Percentiles rank a stretch among this genome's conserved stretches.
Conservation (phyloP, 2,797 vertebrate species). For the Bryconaethiops microstoma region DNA sequence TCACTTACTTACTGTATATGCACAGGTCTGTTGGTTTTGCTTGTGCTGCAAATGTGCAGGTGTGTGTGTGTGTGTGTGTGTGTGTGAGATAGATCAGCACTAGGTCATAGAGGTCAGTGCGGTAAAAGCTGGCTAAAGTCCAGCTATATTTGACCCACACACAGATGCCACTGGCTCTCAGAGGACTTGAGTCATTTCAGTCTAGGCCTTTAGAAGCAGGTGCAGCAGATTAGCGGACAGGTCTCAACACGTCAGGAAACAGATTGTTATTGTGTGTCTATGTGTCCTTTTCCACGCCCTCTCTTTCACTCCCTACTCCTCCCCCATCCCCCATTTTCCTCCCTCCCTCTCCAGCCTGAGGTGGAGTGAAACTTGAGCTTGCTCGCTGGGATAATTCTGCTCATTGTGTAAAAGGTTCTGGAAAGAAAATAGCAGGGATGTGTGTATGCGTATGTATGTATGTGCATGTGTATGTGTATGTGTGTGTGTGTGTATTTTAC, state of each 20-base stretch:
- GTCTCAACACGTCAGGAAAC: conserved; percentile 73
- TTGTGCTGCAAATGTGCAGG: conserved; percentile 22
- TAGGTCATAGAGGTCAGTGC: conserved; percentile 23
- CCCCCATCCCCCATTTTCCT: conserved; percentile 17
- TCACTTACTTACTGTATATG: neutral
- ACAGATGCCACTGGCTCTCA: conserved; percentile 59
- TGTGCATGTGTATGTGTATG: conserved; percentile 37
- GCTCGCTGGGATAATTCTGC: conserved; percentile 60
- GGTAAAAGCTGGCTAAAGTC: conserved; percentile 19
- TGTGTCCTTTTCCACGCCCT: conserved; percentile 47
- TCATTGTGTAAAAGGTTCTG: conserved; percentile 72
- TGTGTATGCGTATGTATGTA: conserved; percentile 35
- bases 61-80: conserved; percentile 23
- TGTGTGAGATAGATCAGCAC: conserved; percentile 20
- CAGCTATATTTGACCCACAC: conserved; percentile 31
- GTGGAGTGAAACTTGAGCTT: conserved; percentile 71
- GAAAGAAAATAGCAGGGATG: conserved; percentile 65
- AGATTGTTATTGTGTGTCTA: conserved; percentile 75
- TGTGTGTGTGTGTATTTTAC: neutral
- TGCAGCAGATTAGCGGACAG: conserved; percentile 79
- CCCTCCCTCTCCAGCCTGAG: conserved; percentile 28
- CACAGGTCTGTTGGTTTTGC: neutral
- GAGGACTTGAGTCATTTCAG: conserved; percentile 62
- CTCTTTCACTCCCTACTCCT: conserved; percentile 45
- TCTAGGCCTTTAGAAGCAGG: conserved; percentile 73